These are phyloP conservation scores for Euproctis similis DNA, from an alignment of 2,888 invertebrate genomes.

Conservation along the genomic window DNA sequence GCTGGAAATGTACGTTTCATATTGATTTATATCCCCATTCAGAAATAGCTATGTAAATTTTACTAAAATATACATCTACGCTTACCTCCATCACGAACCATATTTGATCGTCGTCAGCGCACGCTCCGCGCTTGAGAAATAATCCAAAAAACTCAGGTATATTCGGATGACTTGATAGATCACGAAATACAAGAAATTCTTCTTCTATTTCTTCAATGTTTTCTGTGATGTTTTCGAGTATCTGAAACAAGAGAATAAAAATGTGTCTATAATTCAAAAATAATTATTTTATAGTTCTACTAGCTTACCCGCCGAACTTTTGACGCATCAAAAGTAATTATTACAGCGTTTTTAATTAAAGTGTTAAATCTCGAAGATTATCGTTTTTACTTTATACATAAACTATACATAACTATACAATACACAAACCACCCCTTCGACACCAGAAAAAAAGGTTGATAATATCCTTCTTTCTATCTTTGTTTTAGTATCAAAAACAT, in stretches of 20 bases:
- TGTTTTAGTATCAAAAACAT: too few species aligned
- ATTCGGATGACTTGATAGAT: constrained; percentile 84
- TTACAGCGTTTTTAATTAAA: too few species aligned
- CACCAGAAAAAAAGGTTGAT: too few species aligned
- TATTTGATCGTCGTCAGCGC: constrained; percentile 82
- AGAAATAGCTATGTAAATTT: constrained; percentile 17
- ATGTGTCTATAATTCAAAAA: not conserved
- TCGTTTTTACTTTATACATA: too few species aligned
- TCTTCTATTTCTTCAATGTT: constrained; percentile 90
- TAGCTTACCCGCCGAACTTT: too few species aligned
- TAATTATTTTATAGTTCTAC: not conserved
- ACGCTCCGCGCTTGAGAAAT: constrained; percentile 78
- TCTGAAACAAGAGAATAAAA: constrained; percentile 39
- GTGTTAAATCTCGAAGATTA: too few species aligned
- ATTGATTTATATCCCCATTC: constrained; percentile 19
- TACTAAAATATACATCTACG: constrained; percentile 8
- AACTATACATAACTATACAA: too few species aligned
- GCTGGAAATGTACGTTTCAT: constrained; percentile 58
- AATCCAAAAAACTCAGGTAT: constrained; percentile 85
- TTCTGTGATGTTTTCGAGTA: constrained; percentile 86
- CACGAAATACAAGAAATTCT: constrained; percentile 83
- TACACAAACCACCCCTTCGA: too few species aligned
- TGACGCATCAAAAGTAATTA: too few species aligned
- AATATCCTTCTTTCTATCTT: too few species aligned
- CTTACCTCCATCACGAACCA: constrained; percentile 91